These are phyloP conservation scores for Tetramorium alpestre DNA, from an alignment of 1,140 invertebrate species.

Conservation along the genomic window DNA sequence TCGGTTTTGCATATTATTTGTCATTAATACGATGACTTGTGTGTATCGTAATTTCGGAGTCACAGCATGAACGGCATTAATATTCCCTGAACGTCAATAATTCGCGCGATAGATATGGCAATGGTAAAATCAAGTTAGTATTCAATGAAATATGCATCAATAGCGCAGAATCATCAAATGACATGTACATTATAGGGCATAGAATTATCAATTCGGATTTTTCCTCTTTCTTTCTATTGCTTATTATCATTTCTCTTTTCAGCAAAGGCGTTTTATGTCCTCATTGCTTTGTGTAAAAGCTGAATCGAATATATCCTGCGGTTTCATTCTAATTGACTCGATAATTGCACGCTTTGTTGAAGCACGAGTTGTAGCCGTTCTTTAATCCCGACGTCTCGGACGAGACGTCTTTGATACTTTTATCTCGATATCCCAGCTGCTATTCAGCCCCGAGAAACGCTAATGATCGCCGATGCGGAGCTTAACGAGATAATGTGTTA, in stretches of 20 bases:
- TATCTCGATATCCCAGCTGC: slow-evolving; percentile 7
- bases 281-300: slow-evolving; percentile 24
- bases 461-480: slow-evolving; percentile 36
- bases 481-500: slow-evolving; percentile 52
- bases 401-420: slow-evolving; percentile 36
- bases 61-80: background rate
- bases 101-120: background rate
- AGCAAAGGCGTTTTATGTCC: background rate
- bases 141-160: slow-evolving; percentile 15
- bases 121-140: background rate
- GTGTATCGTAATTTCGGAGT: background rate
- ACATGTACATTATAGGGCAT: background rate
- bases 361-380: background rate
- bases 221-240: background rate
- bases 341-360: slow-evolving; percentile 48
- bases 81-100: slow-evolving; percentile 11
- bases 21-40: background rate
- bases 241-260: background rate
- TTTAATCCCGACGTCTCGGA: slow-evolving; percentile 24
- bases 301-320: slow-evolving; percentile 11
- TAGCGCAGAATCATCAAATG: background rate
- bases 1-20: background rate
- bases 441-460: slow-evolving; percentile 38
- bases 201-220: slow-evolving; percentile 9
- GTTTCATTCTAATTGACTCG: slow-evolving; percentile 48